phyloP scores from a whole-genome alignment of 2,888 invertebrate genomes.

The Mimachlamys varia region DNA sequence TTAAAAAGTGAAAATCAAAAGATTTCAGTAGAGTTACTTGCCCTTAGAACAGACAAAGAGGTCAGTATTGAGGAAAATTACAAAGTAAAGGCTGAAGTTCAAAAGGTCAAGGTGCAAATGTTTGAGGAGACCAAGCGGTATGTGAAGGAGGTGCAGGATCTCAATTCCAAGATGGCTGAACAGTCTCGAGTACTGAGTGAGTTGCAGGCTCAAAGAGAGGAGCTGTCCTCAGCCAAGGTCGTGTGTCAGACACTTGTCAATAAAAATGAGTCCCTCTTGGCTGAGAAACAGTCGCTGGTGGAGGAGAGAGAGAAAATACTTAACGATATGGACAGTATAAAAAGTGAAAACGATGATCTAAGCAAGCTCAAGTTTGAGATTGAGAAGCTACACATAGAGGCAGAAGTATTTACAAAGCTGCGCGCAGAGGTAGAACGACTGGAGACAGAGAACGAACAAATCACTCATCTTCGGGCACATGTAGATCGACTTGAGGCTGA shows the following conservation, averaged over 20 bases:
- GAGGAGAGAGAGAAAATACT: neutral
- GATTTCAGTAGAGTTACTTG: slow-evolving; percentile 52
- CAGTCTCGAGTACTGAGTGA: slow-evolving; percentile 49
- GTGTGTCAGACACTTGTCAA: slow-evolving; percentile 50
- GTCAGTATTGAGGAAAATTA: slow-evolving; percentile 50
- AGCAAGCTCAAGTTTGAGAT: slow-evolving; percentile 13
- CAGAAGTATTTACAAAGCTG: slow-evolving; percentile 1
- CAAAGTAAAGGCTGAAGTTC: slow-evolving; percentile 49
- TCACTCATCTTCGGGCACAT: neutral
- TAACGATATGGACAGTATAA: neutral
- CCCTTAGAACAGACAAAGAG: slow-evolving; percentile 51
- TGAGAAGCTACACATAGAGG: slow-evolving; percentile 1
- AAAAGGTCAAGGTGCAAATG: slow-evolving; percentile 44
- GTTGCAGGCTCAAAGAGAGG: slow-evolving; percentile 55
- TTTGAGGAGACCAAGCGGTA: slow-evolving; percentile 51
- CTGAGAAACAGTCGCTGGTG: slow-evolving; percentile 34
- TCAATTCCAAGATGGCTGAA: slow-evolving; percentile 51
- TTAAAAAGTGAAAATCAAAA: slow-evolving; percentile 51
- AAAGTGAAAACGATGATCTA: neutral
- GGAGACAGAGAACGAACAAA: slow-evolving; percentile 12
- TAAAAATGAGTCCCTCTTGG: slow-evolving; percentile 43
- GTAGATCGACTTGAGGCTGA: neutral
- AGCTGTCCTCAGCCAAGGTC: slow-evolving; percentile 58
- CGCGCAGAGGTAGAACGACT: neutral
- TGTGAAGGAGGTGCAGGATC: slow-evolving; percentile 53